Base-by-base conservation (phyloP, 1,140 invertebrate genomes). In the Polypedilum pembai region DNA sequence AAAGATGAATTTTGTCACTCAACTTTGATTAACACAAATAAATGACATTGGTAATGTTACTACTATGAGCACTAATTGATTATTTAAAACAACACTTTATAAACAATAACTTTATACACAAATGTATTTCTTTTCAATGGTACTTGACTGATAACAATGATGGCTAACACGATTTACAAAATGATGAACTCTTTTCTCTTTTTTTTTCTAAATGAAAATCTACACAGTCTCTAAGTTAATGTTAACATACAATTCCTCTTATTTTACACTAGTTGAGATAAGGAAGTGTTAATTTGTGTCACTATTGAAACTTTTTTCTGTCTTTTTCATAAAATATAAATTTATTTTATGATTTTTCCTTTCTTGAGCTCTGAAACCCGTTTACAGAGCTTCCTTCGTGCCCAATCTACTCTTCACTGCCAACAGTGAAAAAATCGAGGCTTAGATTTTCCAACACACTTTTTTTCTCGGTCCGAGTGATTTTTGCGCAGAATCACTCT, bases 81-180 rank as follows among this genome's bases (percentile, higher is more conserved):
- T 12, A 56, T 56, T n/a, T n/a, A 15, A 56, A 56, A 56, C 15
- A 56, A n/a, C n/a, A n/a, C 45, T n/a, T 4, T 56, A 56, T 3
- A 56, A 45, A 56, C 45, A n/a, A 33, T 33, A 33, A 4, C 45
- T 56, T 56, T 1, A n/a, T 56, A 56, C 45, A 56, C 12, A 56
- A 56, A n/a, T 56, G 12, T 56, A 56, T 56, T 41, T 56, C 45
- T 56, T 56, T 12, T 56, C n/a, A 56, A 12, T 33, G 24, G 24
- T 56, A 15, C 12, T 12, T 56, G 12, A 69, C 65, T 69, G 65
- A 69, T 69, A 69, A 69, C 65, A 69, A 69, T 69, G 65, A 69
- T 69, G 65, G 65, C 65, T 69, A 69, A 69, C 65, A 69, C 45
- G 45, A 56, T n/a, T 56, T n/a, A 56, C 12, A 56, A 56, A 56